Percentiles rank a stretch among this genome's conserved stretches.
Evolutionary conservation across 2,113 vertebrate genomes (phyloP).

Genomic region (Beaufortia kweichowensis): DNA sequence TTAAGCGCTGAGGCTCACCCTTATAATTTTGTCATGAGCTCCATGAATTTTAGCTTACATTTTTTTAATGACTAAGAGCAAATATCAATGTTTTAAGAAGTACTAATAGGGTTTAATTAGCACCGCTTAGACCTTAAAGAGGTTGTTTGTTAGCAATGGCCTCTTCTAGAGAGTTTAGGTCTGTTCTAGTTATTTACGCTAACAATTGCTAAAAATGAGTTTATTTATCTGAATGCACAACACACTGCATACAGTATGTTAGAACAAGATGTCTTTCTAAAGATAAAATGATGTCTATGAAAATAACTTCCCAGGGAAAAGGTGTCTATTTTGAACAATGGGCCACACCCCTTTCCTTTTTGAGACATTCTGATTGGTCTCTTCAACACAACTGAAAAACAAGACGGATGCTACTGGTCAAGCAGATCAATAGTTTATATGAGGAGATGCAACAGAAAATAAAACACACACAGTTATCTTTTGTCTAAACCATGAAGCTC

Average conservation of each 20-base stretch:
- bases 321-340: no score
- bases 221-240: no score
- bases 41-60: background rate
- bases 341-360: background rate
- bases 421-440: background rate
- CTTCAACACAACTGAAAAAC: background rate
- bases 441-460: background rate
- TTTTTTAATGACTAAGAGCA: no score
- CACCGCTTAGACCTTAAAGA: background rate
- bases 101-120: slow-evolving; percentile 16
- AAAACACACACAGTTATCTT: slow-evolving; percentile 1
- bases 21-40: slow-evolving; percentile 9
- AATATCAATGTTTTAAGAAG: slow-evolving; percentile 10
- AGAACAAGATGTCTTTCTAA: no score
- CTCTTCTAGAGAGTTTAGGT: no score
- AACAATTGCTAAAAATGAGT: no score
- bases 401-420: background rate
- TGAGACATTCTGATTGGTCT: background rate
- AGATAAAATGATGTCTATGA: no score
- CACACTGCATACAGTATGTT: no score
- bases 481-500: slow-evolving; percentile 17
- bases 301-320: no score
- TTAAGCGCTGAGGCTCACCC: background rate
- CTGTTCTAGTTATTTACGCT: no score
- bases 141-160: background rate